A percentile compares a stretch with the other conserved stretches of the same genome.
Conservation (phyloP, 2,888 invertebrate genomes). For the Lepidocyrtoides sp. region DNA sequence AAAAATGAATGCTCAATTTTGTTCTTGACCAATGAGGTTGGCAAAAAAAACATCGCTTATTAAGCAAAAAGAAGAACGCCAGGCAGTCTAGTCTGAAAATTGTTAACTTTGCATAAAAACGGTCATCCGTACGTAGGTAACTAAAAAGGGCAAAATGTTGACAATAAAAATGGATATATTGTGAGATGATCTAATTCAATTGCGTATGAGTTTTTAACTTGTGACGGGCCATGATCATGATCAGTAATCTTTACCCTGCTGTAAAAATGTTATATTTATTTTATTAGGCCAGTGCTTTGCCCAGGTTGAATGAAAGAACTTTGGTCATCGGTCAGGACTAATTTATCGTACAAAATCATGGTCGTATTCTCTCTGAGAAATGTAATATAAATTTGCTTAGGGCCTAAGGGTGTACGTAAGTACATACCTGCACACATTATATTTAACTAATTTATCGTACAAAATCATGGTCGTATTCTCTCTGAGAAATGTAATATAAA, state of each 20-base stretch:
- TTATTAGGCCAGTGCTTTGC: constrained; percentile 58
- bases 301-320: background rate
- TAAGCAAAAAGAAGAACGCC: constrained; percentile 57
- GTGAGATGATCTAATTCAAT: constrained; percentile 8
- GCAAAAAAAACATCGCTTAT: constrained; percentile 39
- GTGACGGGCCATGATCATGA: constrained; percentile 37
- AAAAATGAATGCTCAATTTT: background rate
- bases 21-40: constrained; percentile 60
- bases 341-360: background rate
- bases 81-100: constrained; percentile 68
- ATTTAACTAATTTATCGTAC: background rate
- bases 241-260: constrained; percentile 37
- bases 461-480: background rate
- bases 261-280: constrained; percentile 43
- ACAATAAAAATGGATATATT: background rate
- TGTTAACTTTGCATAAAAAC: constrained; percentile 4
- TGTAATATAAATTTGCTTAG: too few species aligned
- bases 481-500: too few species aligned
- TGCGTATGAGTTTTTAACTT: constrained; percentile 28
- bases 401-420: too few species aligned
- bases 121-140: background rate
- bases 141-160: background rate
- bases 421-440: too few species aligned
- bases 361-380: too few species aligned
- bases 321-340: background rate